phyloP scores from a whole-genome alignment of 2,888 invertebrate species.

The Gisinianus flammeolus region DNA sequence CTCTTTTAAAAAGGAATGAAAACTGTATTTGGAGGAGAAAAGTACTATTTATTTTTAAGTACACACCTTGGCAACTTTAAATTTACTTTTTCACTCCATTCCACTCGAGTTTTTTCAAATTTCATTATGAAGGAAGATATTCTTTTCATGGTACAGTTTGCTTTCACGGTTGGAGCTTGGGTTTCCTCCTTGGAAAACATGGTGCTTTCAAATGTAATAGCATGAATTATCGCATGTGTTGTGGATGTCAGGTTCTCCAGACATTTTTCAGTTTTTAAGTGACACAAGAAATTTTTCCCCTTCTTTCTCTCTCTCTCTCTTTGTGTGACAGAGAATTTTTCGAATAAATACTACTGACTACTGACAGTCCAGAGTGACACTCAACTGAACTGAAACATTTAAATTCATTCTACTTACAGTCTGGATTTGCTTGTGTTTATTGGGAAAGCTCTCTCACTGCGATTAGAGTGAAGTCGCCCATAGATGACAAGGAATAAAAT shows the following conservation, averaged over 20 bases:
- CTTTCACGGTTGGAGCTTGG: neutral
- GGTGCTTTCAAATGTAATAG: constrained; percentile 3
- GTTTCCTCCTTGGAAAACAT: too few species aligned
- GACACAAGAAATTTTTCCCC: neutral
- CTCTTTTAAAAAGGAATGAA: too few species aligned
- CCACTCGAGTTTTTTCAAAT: too few species aligned
- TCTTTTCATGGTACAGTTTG: too few species aligned
- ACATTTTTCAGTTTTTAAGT: constrained; percentile 8
- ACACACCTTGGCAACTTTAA: too few species aligned
- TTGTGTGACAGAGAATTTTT: neutral
- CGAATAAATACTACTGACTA: neutral
- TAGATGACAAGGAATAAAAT: neutral
- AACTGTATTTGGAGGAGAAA: too few species aligned
- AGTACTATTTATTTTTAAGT: too few species aligned
- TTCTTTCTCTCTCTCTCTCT: neutral
- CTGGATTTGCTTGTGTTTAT: too few species aligned
- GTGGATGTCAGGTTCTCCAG: neutral
- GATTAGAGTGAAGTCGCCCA: too few species aligned
- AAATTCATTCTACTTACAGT: neutral
- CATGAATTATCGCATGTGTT: neutral
- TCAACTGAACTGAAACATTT: neutral
- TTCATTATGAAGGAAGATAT: too few species aligned
- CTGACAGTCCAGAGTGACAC: neutral
- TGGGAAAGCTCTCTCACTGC: too few species aligned
- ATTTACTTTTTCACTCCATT: too few species aligned